Conservation (phyloP, 2,797 vertebrate genomes). For the Sparidentex hasta region DNA sequence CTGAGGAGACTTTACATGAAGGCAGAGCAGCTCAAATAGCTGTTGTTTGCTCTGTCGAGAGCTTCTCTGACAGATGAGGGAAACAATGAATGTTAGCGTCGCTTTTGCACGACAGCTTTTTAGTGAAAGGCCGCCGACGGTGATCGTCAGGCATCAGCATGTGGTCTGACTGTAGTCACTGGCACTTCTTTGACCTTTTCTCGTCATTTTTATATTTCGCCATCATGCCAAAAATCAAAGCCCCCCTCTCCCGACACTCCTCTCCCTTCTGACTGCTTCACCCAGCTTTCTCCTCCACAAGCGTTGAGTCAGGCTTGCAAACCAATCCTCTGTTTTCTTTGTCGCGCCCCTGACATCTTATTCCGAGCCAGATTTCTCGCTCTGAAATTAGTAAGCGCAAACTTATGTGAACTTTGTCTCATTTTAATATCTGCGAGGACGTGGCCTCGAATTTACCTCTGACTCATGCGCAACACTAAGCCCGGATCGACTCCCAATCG, state of each 20-base stretch:
- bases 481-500: conserved; percentile 40
- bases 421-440: conserved; percentile 39
- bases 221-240: background rate
- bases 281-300: background rate
- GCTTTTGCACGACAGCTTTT: background rate
- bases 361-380: conserved; percentile 22
- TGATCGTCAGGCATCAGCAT: background rate
- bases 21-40: conserved; percentile 31
- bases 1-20: conserved; percentile 39
- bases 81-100: background rate
- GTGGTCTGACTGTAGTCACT: background rate
- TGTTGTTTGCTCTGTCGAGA: background rate
- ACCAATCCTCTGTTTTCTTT: conserved; percentile 23
- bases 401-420: conserved; percentile 43
- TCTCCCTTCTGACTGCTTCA: background rate
- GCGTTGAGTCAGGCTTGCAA: background rate
- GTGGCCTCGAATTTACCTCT: conserved; percentile 57
- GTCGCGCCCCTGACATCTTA: conserved; percentile 6
- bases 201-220: background rate
- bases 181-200: background rate
- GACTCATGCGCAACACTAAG: conserved; percentile 56
- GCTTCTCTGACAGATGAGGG: background rate
- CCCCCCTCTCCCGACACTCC: no score
- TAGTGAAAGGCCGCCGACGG: background rate
- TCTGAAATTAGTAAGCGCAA: conserved; percentile 40